Percentiles rank a stretch among this genome's conserved stretches.
These are phyloP conservation scores for Solea solea DNA, from an alignment of 2,113 vertebrate species.

Conservation along the genomic window DNA sequence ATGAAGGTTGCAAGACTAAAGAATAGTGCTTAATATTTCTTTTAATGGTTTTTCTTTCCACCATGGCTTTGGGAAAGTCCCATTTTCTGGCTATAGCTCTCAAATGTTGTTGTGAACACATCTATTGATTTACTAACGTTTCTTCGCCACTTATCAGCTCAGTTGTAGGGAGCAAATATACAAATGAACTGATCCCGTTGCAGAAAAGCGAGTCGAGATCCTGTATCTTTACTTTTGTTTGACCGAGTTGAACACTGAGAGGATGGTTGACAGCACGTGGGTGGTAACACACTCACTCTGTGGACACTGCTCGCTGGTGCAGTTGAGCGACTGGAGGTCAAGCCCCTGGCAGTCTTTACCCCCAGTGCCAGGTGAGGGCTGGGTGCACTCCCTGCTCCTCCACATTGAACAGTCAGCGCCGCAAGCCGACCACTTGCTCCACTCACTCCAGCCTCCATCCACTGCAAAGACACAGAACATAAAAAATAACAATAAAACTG, in stretches of 20 bases:
- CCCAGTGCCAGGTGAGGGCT: conserved; percentile 92
- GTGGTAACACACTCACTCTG: conserved; percentile 87
- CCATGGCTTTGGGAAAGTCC: conserved; percentile 1
- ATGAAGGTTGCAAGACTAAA: conserved; percentile 5
- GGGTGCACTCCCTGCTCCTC: conserved; percentile 94
- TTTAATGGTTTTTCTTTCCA: background rate
- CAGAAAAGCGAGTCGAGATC: conserved; percentile 8
- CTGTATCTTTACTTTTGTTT: conserved; percentile 7
- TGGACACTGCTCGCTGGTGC: conserved; percentile 93
- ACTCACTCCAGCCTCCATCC: conserved; percentile 94
- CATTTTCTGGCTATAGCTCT: background rate
- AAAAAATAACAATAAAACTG: conserved; percentile 8
- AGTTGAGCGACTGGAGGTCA: conserved; percentile 94
- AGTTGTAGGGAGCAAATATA: conserved; percentile 9
- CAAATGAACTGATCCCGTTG: conserved; percentile 1
- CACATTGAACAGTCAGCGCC: conserved; percentile 93
- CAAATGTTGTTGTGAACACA: conserved; percentile 13
- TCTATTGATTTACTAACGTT: conserved; percentile 29
- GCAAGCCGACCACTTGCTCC: conserved; percentile 97
- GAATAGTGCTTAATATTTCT: background rate
- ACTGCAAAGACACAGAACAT: conserved; percentile 79
- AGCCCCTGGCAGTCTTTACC: conserved; percentile 92
- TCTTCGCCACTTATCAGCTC: conserved; percentile 6
- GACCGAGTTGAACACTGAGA: conserved; percentile 10
- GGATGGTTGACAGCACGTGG: conserved; percentile 24